Evolutionary conservation across 2,113 vertebrate genomes (phyloP), one percentile per base, ranked within the genome.

Genomic region (Leiothrix lutea): DNA sequence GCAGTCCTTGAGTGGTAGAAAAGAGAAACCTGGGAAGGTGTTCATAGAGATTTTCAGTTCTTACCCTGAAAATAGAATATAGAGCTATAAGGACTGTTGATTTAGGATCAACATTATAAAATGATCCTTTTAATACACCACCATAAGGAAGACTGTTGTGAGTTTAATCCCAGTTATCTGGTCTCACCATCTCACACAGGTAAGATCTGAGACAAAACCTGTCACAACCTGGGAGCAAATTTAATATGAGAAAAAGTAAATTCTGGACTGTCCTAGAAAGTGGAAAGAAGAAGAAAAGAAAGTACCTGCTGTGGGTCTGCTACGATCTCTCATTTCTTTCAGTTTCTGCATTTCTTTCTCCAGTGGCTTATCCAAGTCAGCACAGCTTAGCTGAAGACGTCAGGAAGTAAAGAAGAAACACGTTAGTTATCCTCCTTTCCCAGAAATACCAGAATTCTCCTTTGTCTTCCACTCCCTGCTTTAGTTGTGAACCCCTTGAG

Each of bases 321-420:
- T 25, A 80, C 79, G 82, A 21, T 98, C 97, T 74, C 94, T 98
- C 97, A 99, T 97, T 96, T 99, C 98, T 92, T 95, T 97, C 66
- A 99, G 97, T 92, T 99, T 99, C 82, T 98, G 91, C 0, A 91
- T 95, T 94, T 99, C 99, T 95, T 99, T 99, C 95, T 99, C 98
- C 91, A 99, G 95, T 7, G 99, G 98, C 51, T 97, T 98, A 24
- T 97, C 98, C 80, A 99, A 98, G 92, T 99, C 99, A 57, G 95
- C 26, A 35, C 98, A 99, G 97, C 98, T 99, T 60, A 99, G 94
- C 99, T 99, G 66, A 65, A 82, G 14, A 78, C 40, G 64, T 48
- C 94, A 73, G 77, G 18, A 92, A 73, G 60, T 84, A 31, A 72
- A 72, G 29, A 82, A 81, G 12, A 51, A 86, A 44, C 51, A 73